These are phyloP conservation scores for Calyptommatus sinebrachiatus DNA, from an alignment of 2,113 vertebrate genomes.

Conservation along the genomic window DNA sequence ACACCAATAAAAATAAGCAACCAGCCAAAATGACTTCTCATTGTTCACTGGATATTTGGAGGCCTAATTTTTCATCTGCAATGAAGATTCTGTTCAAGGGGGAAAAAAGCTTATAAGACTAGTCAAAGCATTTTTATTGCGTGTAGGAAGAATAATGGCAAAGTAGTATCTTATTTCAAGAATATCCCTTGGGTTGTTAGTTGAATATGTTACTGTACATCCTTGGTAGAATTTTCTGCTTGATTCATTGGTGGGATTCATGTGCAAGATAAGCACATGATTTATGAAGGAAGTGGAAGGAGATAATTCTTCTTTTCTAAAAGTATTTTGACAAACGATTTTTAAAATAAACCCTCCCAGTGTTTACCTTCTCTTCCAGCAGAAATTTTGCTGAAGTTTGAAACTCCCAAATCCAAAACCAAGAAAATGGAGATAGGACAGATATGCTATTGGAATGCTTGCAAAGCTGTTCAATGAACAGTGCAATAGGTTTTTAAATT, in stretches of 20 bases:
- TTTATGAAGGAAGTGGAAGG: not conserved
- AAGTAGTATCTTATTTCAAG: slow-evolving; percentile 54
- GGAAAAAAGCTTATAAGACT: slow-evolving; percentile 55
- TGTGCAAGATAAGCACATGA: slow-evolving; percentile 21
- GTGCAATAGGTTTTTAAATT: not conserved
- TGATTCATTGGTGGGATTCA: slow-evolving; percentile 20
- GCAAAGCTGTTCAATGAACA: not conserved
- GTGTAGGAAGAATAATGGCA: slow-evolving; percentile 25
- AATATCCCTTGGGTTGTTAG: slow-evolving; percentile 49
- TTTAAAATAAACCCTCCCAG: not conserved
- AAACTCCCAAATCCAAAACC: not conserved
- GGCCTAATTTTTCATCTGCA: not conserved
- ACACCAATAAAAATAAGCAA: no score
- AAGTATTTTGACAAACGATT: slow-evolving; percentile 11
- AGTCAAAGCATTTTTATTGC: slow-evolving; percentile 37
- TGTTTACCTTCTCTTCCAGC: not conserved
- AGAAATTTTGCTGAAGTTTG: not conserved
- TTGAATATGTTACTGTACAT: slow-evolving; percentile 44
- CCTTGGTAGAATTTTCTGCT: not conserved
- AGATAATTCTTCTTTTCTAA: slow-evolving; percentile 19
- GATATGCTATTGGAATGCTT: slow-evolving; percentile 9
- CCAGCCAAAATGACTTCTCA: no score
- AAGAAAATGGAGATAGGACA: not conserved
- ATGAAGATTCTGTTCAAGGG: slow-evolving; percentile 38
- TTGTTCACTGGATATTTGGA: no score